phyloP scores from a whole-genome alignment of 2,888 invertebrate species.

The Epinotia nisella region DNA sequence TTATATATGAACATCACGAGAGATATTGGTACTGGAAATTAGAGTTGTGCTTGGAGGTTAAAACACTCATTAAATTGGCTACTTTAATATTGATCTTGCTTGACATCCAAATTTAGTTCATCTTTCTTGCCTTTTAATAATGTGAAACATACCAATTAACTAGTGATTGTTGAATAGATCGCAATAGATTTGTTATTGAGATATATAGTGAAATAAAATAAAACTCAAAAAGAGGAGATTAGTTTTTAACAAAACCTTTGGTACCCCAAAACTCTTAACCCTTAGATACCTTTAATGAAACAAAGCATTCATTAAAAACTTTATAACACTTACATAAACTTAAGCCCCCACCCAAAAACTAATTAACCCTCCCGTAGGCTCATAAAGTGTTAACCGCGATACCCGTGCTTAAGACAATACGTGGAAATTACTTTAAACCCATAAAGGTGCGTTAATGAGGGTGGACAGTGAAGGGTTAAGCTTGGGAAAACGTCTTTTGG shows the following conservation, averaged over 20 bases:
- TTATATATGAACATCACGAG: not conserved
- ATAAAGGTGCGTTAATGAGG: slow-evolving; percentile 40
- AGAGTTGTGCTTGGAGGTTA: too few relatives aligned
- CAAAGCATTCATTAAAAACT: not conserved
- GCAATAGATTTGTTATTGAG: too few relatives aligned
- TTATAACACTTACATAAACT: slow-evolving; percentile 6
- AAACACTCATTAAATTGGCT: too few relatives aligned
- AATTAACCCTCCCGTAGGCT: slow-evolving; percentile 11
- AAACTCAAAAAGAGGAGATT: not conserved
- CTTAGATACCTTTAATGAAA: too few relatives aligned
- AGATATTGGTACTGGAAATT: not conserved
- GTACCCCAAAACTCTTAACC: not conserved
- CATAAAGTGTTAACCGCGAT: slow-evolving; percentile 28
- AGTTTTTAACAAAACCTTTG: not conserved
- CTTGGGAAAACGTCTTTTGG: not conserved
- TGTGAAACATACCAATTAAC: too few relatives aligned
- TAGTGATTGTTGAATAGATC: too few relatives aligned
- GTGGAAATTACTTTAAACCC: slow-evolving; percentile 32
- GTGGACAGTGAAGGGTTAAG: slow-evolving; percentile 24
- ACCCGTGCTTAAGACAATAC: slow-evolving; percentile 24
- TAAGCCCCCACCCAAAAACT: slow-evolving; percentile 14
- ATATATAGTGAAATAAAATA: not conserved
- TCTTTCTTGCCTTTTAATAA: too few relatives aligned
- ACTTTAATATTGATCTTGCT: too few relatives aligned
- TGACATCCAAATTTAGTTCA: too few relatives aligned